A percentile compares a stretch with the other conserved stretches of the same genome.
Conservation (phyloP, 2,113 vertebrate species). For the Hyperopisus bebe region DNA sequence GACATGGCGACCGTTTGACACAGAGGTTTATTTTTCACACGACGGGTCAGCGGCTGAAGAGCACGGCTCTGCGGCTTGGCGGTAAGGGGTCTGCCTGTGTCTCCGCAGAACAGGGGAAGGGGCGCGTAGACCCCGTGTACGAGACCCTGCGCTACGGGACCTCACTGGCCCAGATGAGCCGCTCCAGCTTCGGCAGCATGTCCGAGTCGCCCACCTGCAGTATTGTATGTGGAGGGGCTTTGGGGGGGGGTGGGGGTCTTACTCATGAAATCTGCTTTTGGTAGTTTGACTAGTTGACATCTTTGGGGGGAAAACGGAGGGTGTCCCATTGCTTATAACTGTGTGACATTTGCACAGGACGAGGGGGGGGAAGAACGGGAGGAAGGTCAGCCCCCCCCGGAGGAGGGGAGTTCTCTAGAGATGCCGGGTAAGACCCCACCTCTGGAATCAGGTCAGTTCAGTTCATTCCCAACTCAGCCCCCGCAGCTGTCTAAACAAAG, state of each 20-base stretch:
- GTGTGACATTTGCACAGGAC: constrained; percentile 45
- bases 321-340: neutral
- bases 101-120: constrained; percentile 50
- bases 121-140: constrained; percentile 75
- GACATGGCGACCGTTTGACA: constrained; percentile 36
- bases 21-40: constrained; percentile 19
- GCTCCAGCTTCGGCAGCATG: constrained; percentile 81
- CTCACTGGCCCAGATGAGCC: constrained; percentile 77
- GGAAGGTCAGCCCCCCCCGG: constrained; percentile 53
- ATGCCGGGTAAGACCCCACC: neutral
- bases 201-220: constrained; percentile 80
- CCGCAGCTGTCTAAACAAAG: neutral
- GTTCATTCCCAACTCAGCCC: neutral
- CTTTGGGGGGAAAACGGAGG: neutral
- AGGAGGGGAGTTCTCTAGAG: constrained; percentile 9
- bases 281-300: neutral
- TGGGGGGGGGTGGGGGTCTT: neutral
- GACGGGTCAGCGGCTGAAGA: neutral
- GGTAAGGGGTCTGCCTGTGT: constrained; percentile 16
- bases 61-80: constrained; percentile 6
- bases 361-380: constrained; percentile 69
- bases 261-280: neutral
- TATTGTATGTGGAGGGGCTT: constrained; percentile 61
- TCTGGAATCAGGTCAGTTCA: neutral
- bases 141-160: constrained; percentile 81